These are phyloP conservation scores for Machimus rusticus DNA, from an alignment of 2,888 invertebrate species.

Conservation along the genomic window DNA sequence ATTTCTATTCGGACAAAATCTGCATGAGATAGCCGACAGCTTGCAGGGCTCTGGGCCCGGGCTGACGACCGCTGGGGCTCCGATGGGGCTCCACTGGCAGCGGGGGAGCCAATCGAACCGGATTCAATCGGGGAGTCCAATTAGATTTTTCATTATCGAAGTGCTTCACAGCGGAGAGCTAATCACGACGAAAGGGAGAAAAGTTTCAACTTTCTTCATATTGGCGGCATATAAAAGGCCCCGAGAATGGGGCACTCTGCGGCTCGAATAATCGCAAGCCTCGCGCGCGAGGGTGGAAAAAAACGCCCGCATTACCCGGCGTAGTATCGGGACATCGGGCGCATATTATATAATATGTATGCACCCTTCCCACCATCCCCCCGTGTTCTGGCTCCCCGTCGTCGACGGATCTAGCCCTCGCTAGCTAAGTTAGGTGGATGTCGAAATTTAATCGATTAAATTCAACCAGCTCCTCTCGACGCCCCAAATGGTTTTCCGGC, in stretches of 20 bases:
- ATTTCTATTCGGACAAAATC: not conserved
- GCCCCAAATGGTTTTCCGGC: not conserved
- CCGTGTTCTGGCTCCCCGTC: not conserved
- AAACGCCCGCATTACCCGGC: not conserved
- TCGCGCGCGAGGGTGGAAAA: not conserved
- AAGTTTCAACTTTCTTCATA: not conserved
- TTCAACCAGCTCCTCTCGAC: not conserved
- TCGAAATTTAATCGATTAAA: constrained; percentile 23
- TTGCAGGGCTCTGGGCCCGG: not conserved
- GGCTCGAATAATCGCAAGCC: not conserved
- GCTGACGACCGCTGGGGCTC: not conserved
- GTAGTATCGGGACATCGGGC: not conserved
- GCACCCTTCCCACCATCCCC: not conserved
- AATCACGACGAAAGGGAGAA: not conserved
- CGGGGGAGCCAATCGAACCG: not conserved
- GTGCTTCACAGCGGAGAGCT: constrained; percentile 2
- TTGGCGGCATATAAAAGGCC: not conserved
- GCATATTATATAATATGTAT: not conserved
- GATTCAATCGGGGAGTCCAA: constrained; percentile 11
- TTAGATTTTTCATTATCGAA: constrained; percentile 27
- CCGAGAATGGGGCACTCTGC: not conserved
- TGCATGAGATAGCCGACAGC: constrained; percentile 13
- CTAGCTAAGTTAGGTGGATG: not conserved
- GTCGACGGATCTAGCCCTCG: not conserved
- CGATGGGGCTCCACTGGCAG: not conserved